Percentiles rank a stretch among this genome's conserved stretches.
Conservation (phyloP, 2,888 invertebrate species). For the Notodonta ziczac region DNA sequence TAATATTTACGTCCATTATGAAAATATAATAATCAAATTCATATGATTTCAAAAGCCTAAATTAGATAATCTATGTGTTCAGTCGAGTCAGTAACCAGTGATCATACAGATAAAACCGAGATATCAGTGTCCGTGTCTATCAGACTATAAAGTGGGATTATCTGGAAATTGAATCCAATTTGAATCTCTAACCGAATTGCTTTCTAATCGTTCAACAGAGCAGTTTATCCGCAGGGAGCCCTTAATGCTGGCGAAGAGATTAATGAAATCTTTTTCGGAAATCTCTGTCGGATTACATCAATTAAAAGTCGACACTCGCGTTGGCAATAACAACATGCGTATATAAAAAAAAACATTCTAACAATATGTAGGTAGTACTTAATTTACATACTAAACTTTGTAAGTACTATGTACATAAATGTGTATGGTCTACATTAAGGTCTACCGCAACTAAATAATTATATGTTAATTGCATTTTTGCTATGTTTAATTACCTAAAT, state of each 20-base stretch:
- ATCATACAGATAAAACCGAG: slow-evolving; percentile 7
- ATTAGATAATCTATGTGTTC: not conserved
- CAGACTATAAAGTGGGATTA: slow-evolving; percentile 36
- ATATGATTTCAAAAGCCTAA: too few species aligned
- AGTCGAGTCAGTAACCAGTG: not conserved
- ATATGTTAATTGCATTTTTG: too few species aligned
- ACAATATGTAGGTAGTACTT: too few species aligned
- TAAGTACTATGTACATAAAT: too few species aligned
- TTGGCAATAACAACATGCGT: too few species aligned
- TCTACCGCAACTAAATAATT: too few species aligned
- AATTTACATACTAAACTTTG: too few species aligned
- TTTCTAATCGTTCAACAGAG: slow-evolving; percentile 48
- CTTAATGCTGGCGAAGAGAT: slow-evolving; percentile 34
- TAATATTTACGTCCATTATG: too few species aligned
- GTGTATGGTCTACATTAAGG: too few species aligned
- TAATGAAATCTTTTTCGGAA: slow-evolving; percentile 40
- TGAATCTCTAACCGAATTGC: slow-evolving; percentile 48
- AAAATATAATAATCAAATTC: too few species aligned
- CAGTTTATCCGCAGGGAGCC: slow-evolving; percentile 33
- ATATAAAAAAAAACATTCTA: too few species aligned
- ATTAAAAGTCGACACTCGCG: slow-evolving; percentile 35
- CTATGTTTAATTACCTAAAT: too few species aligned
- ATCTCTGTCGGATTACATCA: slow-evolving; percentile 29
- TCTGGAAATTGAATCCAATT: slow-evolving; percentile 46
- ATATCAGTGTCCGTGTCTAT: slow-evolving; percentile 19